These are phyloP conservation scores for Ochropleura plecta DNA, from an alignment of 2,888 invertebrate genomes.

Conservation along the genomic window DNA sequence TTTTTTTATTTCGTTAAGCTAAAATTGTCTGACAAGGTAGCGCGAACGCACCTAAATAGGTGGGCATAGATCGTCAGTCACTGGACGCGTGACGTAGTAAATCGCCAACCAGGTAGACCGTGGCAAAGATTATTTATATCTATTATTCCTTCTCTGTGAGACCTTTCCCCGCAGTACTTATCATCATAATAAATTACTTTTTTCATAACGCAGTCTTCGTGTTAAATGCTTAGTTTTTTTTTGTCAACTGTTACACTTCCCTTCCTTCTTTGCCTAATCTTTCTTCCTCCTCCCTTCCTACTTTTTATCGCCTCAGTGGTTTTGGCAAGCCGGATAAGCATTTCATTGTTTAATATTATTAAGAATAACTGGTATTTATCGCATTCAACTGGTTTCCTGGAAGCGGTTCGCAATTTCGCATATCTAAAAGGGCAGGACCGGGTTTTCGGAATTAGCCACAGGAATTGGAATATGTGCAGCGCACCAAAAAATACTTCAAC, in stretches of 20 bases:
- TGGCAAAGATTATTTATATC: not conserved
- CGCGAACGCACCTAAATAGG: not conserved
- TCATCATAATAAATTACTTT: not conserved
- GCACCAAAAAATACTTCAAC: not conserved
- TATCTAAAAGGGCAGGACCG: not conserved
- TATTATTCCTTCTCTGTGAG: not conserved
- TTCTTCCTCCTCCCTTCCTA: no score
- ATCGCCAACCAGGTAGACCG: not conserved
- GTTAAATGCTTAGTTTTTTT: not conserved
- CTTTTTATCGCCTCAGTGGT: not conserved
- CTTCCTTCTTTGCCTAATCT: not conserved
- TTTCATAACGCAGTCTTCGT: not conserved
- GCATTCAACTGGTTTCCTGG: constrained; percentile 8
- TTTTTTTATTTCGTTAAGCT: not conserved
- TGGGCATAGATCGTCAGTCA: not conserved
- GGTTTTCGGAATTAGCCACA: not conserved
- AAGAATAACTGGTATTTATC: constrained; percentile 8
- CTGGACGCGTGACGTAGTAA: not conserved
- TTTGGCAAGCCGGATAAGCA: constrained; percentile 5
- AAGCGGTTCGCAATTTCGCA: constrained; percentile 24
- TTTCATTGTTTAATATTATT: constrained; percentile 1
- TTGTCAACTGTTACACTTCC: not conserved
- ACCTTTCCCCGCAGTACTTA: not conserved
- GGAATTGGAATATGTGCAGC: not conserved
- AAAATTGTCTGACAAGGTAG: not conserved